Conservation (phyloP, 2,888 invertebrate genomes). For the Ellobium chinense region DNA sequence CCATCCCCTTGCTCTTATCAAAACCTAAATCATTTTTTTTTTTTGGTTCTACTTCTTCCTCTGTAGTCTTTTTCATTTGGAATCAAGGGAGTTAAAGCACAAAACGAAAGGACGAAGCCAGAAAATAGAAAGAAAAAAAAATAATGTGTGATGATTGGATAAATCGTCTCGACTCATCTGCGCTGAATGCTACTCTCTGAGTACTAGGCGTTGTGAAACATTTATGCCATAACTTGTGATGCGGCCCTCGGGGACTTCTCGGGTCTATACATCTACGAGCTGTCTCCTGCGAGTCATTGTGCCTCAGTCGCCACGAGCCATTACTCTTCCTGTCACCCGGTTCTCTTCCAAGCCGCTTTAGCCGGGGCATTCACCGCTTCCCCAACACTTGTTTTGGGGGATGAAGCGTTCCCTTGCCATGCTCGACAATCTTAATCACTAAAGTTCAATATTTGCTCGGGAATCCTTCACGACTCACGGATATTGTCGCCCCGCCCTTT, state of each 20-base stretch:
- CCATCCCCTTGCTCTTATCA: not conserved
- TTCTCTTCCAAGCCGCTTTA: not conserved
- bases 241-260: not conserved
- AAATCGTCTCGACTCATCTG: not conserved
- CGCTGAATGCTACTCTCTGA: not conserved
- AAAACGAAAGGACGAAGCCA: not conserved
- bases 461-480: constrained; percentile 4
- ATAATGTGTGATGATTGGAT: not conserved
- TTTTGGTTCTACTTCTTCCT: not conserved
- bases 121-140: not conserved
- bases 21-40: not conserved
- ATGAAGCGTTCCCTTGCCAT: not conserved
- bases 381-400: not conserved
- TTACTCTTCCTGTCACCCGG: not conserved
- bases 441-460: constrained; percentile 43
- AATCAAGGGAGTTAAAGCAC: not conserved
- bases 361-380: not conserved
- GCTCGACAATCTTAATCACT: constrained; percentile 41
- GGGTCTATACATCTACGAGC: not conserved
- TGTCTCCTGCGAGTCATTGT: not conserved
- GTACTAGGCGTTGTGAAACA: not conserved
- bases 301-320: not conserved
- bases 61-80: not conserved
- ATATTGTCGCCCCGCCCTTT: not conserved
- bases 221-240: not conserved